These are phyloP conservation scores for Cryptotis parvus DNA, from an alignment of 2,113 vertebrate genomes.

Conservation along the genomic window DNA sequence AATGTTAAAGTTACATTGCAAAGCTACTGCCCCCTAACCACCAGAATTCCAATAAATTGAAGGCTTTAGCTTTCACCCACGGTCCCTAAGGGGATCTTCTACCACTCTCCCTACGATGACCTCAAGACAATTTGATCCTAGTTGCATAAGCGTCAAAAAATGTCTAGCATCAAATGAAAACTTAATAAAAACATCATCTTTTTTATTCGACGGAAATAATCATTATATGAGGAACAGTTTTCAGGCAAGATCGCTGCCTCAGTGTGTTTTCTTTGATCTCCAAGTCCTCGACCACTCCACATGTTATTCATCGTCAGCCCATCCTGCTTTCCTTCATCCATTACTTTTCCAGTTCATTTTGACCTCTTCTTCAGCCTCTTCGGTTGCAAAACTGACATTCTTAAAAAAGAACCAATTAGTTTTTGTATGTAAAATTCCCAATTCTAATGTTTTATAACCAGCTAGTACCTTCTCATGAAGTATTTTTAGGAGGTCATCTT, in stretches of 20 bases:
- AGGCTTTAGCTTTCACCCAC: too few relatives aligned
- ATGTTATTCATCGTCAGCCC: background rate
- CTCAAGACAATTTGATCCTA: background rate
- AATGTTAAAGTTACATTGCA: too few relatives aligned
- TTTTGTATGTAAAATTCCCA: background rate
- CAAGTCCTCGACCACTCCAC: background rate
- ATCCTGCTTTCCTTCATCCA: background rate
- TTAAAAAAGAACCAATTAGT: background rate
- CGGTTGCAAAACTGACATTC: background rate
- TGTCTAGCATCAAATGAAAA: background rate
- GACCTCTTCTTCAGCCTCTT: background rate
- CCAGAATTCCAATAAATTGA: too few relatives aligned
- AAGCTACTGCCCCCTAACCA: too few relatives aligned
- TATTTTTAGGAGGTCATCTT: slow-evolving; percentile 47
- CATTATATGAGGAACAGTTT: background rate
- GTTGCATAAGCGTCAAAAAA: slow-evolving; percentile 28
- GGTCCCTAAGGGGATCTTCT: too few relatives aligned
- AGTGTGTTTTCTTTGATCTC: background rate
- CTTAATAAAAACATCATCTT: background rate
- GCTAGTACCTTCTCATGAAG: background rate
- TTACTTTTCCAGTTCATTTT: background rate
- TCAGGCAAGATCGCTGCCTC: background rate
- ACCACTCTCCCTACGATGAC: too few relatives aligned
- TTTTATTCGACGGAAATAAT: too few relatives aligned
- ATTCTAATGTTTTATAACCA: background rate